Conservation (phyloP, 2,113 vertebrate genomes). For the Centropus bengalensis region DNA sequence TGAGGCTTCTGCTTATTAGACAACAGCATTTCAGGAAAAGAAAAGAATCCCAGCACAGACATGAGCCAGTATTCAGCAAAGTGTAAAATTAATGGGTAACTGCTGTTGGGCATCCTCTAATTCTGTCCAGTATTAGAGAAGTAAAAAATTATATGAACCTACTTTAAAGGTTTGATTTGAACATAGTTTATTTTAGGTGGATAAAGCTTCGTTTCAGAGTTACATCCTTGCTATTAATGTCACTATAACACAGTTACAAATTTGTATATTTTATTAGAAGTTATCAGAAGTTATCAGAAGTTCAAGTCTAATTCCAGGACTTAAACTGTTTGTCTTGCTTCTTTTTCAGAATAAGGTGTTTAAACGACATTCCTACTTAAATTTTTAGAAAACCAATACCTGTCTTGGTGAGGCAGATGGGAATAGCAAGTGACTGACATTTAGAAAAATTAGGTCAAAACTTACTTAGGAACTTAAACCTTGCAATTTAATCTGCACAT, state of each 20-base stretch:
- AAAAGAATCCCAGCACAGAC: neutral
- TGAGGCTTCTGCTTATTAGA: neutral
- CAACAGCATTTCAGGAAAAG: neutral
- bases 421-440: neutral
- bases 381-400: neutral
- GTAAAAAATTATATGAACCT: neutral
- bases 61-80: rapidly evolving
- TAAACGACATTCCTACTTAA: neutral
- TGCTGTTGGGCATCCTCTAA: neutral
- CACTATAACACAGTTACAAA: neutral
- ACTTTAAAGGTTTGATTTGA: neutral
- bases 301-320: neutral
- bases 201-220: neutral
- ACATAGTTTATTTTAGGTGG: neutral
- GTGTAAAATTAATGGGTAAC: neutral
- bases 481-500: neutral
- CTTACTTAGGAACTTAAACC: neutral
- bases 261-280: neutral
- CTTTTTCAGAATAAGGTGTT: neutral
- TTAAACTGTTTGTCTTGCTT: neutral
- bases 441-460: constrained; percentile 20
- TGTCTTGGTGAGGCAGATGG: neutral
- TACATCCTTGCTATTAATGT: neutral
- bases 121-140: neutral
- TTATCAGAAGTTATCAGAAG: no score